phyloP scores from a whole-genome alignment of 1,140 invertebrate species.

The Ptiloglossa arizonensis region DNA sequence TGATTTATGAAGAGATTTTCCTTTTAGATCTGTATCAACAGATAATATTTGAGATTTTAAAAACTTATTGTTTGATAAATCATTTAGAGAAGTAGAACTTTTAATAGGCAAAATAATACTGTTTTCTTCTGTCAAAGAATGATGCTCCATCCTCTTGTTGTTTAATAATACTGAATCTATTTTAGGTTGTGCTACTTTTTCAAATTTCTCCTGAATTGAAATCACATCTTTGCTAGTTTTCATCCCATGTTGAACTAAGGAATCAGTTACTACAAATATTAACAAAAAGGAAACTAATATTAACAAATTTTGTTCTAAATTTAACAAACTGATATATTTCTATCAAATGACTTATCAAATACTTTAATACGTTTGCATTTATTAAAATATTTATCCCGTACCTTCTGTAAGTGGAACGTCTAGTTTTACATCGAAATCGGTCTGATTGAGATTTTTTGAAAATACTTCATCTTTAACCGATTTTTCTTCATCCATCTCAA shows the following conservation, averaged over 20 bases:
- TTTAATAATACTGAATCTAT: slow-evolving; percentile 16
- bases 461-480: background rate
- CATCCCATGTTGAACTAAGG: background rate
- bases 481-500: slow-evolving; percentile 41
- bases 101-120: slow-evolving; percentile 17
- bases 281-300: no score
- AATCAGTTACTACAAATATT: background rate
- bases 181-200: slow-evolving; percentile 5
- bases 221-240: background rate
- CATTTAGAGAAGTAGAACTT: slow-evolving; percentile 3
- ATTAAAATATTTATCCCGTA: background rate
- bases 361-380: background rate
- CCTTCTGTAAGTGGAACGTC: slow-evolving; percentile 18
- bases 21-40: background rate
- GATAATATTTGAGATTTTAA: background rate
- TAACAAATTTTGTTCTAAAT: background rate
- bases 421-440: background rate
- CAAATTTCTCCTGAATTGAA: background rate
- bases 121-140: background rate
- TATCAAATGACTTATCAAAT: background rate
- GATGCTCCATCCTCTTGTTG: background rate
- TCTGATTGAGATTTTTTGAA: background rate
- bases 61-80: background rate
- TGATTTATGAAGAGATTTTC: slow-evolving; percentile 13
- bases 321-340: background rate